These are phyloP conservation scores for Sebastes nivosus DNA, from an alignment of 2,797 vertebrate species.

Conservation along the genomic window DNA sequence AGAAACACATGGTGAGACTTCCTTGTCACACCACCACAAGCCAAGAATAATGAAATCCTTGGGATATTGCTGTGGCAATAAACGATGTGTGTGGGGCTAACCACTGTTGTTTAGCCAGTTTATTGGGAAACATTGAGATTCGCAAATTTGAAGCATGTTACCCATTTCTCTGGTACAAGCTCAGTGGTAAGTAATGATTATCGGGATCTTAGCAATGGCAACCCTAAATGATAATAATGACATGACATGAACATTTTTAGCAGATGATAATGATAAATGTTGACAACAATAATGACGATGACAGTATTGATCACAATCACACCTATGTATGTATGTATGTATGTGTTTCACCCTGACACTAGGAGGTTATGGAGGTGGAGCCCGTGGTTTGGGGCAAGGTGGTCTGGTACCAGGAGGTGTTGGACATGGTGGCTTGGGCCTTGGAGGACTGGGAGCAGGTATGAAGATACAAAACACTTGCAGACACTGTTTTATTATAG, in stretches of 20 bases:
- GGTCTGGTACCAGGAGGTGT: constrained; percentile 71
- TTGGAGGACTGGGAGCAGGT: constrained; percentile 76
- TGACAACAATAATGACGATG: neutral
- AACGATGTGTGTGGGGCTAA: constrained; percentile 19
- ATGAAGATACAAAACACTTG: constrained; percentile 4
- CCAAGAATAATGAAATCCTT: constrained; percentile 33
- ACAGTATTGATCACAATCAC: neutral
- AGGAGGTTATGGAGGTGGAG: constrained; percentile 70
- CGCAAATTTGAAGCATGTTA: neutral
- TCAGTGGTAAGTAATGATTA: neutral
- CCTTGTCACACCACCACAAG: constrained; percentile 18
- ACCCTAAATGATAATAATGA: neutral
- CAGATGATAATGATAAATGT: neutral
- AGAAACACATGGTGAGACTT: constrained; percentile 41
- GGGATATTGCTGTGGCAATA: constrained; percentile 33
- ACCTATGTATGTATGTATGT: neutral
- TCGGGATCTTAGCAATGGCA: neutral
- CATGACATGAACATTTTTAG: neutral
- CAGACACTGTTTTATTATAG: neutral
- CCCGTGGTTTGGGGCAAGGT: constrained; percentile 55
- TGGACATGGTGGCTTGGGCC: constrained; percentile 60
- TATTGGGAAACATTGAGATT: constrained; percentile 29
- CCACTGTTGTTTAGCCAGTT: constrained; percentile 18
- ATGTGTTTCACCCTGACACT: constrained; percentile 21
- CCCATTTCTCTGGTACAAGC: constrained; percentile 5